phyloP scores from a whole-genome alignment of 2,888 invertebrate genomes.

The Philereme transversata region DNA sequence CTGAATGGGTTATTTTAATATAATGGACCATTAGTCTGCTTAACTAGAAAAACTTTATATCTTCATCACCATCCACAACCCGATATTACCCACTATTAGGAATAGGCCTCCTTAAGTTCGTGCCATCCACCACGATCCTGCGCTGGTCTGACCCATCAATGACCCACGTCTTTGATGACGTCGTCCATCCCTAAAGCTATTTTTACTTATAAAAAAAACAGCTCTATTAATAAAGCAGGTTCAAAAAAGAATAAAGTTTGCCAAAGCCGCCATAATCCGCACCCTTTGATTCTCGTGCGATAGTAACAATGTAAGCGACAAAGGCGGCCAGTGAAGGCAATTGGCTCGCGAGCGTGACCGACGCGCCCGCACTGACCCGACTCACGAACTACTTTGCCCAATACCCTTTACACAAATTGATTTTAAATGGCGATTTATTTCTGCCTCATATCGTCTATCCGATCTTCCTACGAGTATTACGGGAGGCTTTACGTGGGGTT shows the following conservation, averaged over 20 bases:
- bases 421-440: conserved; percentile 84
- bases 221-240: not conserved
- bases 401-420: conserved; percentile 83
- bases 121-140: too few relatives aligned
- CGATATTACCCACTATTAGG: too few relatives aligned
- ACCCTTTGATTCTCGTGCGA: conserved; percentile 39
- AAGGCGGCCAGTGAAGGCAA: conserved; percentile 41
- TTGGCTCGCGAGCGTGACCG: conserved; percentile 49
- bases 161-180: too few relatives aligned
- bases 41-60: too few relatives aligned
- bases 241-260: conserved; percentile 34
- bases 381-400: conserved; percentile 70
- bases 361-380: conserved; percentile 50
- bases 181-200: too few relatives aligned
- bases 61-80: too few relatives aligned
- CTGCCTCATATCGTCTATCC: conserved; percentile 81
- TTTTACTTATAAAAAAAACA: too few relatives aligned
- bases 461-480: conserved; percentile 82
- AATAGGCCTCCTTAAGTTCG: too few relatives aligned
- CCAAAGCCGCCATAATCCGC: conserved; percentile 36
- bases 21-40: too few relatives aligned
- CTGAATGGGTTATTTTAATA: too few relatives aligned
- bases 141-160: too few relatives aligned
- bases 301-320: conserved; percentile 48
- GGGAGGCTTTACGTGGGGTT: conserved; percentile 78